Evolutionary conservation across 2,797 vertebrate species (phyloP).

Genomic region (Xenentodon cancila): DNA sequence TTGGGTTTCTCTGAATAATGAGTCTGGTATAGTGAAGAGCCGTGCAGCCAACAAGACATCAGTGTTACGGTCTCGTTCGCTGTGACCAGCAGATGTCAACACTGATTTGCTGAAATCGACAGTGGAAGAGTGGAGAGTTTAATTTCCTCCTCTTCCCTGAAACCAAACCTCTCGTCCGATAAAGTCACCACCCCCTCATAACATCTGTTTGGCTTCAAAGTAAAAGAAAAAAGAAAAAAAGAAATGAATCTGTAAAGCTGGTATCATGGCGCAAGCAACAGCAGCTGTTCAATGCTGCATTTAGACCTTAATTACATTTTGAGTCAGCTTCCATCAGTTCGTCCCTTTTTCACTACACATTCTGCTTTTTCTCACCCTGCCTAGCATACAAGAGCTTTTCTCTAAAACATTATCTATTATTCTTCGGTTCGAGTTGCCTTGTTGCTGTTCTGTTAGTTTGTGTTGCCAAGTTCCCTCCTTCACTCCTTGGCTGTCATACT

Average conservation of each 20-base stretch:
- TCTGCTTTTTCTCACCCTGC: slow-evolving; percentile 15
- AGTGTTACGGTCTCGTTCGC: slow-evolving; percentile 22
- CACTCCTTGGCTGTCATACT: slow-evolving; percentile 56
- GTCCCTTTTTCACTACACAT: slow-evolving; percentile 34
- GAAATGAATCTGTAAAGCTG: slow-evolving; percentile 43
- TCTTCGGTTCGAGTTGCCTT: slow-evolving; percentile 50
- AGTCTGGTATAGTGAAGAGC: not conserved
- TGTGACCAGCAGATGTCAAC: slow-evolving; percentile 20
- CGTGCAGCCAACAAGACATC: slow-evolving; percentile 15
- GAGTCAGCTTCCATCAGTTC: slow-evolving; percentile 58
- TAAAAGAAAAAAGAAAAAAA: slow-evolving; percentile 37
- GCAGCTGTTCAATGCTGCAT: slow-evolving; percentile 64
- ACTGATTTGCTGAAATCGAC: slow-evolving; percentile 50
- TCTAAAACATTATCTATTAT: slow-evolving; percentile 55
- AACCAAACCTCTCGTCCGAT: slow-evolving; percentile 58
- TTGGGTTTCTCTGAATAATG: not conserved
- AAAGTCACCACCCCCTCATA: slow-evolving; percentile 56
- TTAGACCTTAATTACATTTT: slow-evolving; percentile 73
- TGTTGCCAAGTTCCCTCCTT: slow-evolving; percentile 73
- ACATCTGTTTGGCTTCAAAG: slow-evolving; percentile 73
- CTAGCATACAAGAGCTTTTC: slow-evolving; percentile 35
- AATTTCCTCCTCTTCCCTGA: slow-evolving; percentile 59
- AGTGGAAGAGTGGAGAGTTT: slow-evolving; percentile 40
- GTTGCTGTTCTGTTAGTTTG: slow-evolving; percentile 50
- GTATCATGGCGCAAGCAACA: slow-evolving; percentile 48